Conservation (phyloP, 2,888 invertebrate genomes). For the Hypercompe scribonia region DNA sequence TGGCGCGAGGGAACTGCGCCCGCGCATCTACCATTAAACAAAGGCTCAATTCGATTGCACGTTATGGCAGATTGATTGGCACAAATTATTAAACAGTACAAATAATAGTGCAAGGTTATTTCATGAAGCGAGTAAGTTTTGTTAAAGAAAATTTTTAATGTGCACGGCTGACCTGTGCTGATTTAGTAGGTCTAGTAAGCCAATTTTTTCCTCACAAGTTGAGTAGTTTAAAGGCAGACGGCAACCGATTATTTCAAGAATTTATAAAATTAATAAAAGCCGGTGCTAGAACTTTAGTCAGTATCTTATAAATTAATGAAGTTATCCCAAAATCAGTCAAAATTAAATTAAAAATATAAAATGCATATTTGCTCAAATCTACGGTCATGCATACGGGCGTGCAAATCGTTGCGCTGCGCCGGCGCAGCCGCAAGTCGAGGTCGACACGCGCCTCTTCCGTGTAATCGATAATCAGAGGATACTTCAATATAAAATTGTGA, state of each 20-base stretch:
- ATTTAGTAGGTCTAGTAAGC: not conserved
- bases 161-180: too few species aligned
- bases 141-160: not conserved
- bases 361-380: slow-evolving; percentile 26
- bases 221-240: not conserved
- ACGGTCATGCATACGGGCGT: slow-evolving; percentile 35
- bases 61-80: slow-evolving; percentile 8
- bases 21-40: slow-evolving; percentile 36
- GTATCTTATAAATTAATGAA: not conserved
- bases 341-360: slow-evolving; percentile 19
- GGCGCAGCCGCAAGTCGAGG: slow-evolving; percentile 29
- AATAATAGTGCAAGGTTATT: not conserved
- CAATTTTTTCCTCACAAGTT: not conserved
- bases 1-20: slow-evolving; percentile 57
- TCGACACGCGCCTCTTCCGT: slow-evolving; percentile 53
- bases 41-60: slow-evolving; percentile 21
- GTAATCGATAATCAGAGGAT: slow-evolving; percentile 59
- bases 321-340: not conserved
- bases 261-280: not conserved
- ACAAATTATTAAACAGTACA: slow-evolving; percentile 5
- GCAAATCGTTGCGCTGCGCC: slow-evolving; percentile 43
- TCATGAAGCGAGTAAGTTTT: not conserved
- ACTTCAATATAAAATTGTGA: slow-evolving; percentile 20
- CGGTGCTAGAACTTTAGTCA: not conserved
- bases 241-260: not conserved